These are phyloP conservation scores for Tortrix viridana DNA, from an alignment of 2,888 invertebrate genomes.

Conservation along the genomic window DNA sequence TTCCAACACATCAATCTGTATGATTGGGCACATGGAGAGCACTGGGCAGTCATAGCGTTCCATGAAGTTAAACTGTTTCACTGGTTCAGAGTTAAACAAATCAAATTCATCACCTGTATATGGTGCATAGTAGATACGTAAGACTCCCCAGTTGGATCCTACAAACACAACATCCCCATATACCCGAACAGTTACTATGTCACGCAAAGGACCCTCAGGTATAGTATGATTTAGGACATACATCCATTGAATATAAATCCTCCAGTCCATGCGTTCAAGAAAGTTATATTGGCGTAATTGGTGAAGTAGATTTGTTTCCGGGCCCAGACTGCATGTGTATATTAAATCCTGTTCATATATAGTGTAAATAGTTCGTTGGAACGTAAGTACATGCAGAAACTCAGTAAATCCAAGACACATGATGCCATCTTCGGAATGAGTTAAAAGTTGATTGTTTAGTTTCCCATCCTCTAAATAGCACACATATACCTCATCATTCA, in stretches of 20 bases:
- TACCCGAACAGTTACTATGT: slow-evolving; percentile 56
- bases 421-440: slow-evolving; percentile 47
- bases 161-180: slow-evolving; percentile 70
- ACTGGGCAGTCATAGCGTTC: slow-evolving; percentile 61
- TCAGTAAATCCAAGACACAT: slow-evolving; percentile 57
- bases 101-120: slow-evolving; percentile 58
- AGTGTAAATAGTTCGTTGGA: slow-evolving; percentile 56
- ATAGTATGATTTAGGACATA: slow-evolving; percentile 52
- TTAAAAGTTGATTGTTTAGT: slow-evolving; percentile 43
- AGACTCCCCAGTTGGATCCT: slow-evolving; percentile 64
- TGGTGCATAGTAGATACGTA: slow-evolving; percentile 66
- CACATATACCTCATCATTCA: slow-evolving; percentile 55
- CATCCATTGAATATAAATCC: slow-evolving; percentile 65
- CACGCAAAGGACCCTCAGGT: slow-evolving; percentile 58
- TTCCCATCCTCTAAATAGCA: slow-evolving; percentile 46
- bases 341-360: slow-evolving; percentile 44
- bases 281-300: slow-evolving; percentile 56
- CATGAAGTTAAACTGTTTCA: slow-evolving; percentile 67
- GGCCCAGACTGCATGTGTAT: slow-evolving; percentile 47
- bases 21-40: slow-evolving; percentile 60
- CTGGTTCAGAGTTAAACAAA: slow-evolving; percentile 56
- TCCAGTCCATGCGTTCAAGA: slow-evolving; percentile 66
- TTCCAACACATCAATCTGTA: slow-evolving; percentile 66
- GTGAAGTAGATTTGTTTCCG: slow-evolving; percentile 52
- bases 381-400: slow-evolving; percentile 55